Evolutionary conservation across 2,797 vertebrate genomes (phyloP).

Genomic region (Gallirallus australis): DNA sequence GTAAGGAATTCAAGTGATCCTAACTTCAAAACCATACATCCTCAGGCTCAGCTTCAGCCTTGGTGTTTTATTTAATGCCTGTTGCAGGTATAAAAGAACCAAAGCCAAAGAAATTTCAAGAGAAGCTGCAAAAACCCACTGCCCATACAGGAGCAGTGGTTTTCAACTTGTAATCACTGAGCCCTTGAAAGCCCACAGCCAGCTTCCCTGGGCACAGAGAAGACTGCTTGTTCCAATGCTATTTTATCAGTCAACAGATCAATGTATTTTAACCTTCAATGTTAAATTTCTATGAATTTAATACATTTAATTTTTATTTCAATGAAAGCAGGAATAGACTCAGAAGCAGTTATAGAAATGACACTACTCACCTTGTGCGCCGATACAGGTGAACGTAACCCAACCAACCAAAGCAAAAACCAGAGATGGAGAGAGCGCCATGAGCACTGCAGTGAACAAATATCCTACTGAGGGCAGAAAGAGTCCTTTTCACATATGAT

Average conservation of each 20-base stretch:
- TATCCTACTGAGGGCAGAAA: background rate
- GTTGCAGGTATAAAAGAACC: background rate
- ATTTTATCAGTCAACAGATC: background rate
- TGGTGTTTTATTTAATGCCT: background rate
- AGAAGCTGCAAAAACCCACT: background rate
- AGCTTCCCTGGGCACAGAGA: background rate
- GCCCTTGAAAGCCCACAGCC: background rate
- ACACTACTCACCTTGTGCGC: conserved; percentile 57
- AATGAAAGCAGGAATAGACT: background rate
- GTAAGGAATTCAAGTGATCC: background rate
- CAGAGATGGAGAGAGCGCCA: conserved; percentile 5
- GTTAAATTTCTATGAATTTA: background rate
- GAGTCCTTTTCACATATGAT: background rate
- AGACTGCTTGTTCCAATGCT: background rate
- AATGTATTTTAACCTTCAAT: background rate
- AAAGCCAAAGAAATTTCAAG: background rate
- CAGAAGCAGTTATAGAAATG: background rate
- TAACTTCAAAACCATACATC: background rate
- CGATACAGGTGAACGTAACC: background rate
- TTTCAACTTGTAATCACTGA: background rate
- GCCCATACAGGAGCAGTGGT: background rate
- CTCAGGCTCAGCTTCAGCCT: background rate
- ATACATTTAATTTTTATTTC: background rate
- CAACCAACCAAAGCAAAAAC: background rate
- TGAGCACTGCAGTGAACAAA: background rate